Conservation (phyloP, 2,797 vertebrate species). For the Gymnoscopelus braueri region DNA sequence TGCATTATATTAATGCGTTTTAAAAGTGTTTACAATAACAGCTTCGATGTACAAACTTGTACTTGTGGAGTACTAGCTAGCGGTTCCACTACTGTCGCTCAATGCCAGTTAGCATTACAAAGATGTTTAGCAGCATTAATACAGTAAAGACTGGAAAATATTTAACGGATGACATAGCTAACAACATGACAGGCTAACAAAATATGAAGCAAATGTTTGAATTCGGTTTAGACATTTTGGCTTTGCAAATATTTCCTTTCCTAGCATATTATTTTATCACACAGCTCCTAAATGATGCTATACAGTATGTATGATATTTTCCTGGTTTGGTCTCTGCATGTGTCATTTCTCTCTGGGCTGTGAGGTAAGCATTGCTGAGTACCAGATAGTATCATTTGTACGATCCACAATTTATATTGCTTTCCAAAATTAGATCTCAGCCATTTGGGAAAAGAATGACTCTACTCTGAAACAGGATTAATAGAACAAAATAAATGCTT, state of each 20-base stretch:
- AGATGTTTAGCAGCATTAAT: constrained; percentile 10
- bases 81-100: not conserved
- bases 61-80: constrained; percentile 20
- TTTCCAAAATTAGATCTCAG: too few species aligned
- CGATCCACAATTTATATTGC: too few species aligned
- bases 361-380: too few species aligned
- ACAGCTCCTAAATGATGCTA: too few species aligned
- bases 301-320: too few species aligned
- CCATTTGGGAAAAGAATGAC: too few species aligned
- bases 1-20: constrained; percentile 32
- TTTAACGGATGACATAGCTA: not conserved
- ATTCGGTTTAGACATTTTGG: constrained; percentile 10
- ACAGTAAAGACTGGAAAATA: not conserved
- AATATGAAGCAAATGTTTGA: constrained; percentile 9
- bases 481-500: too few species aligned
- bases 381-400: too few species aligned
- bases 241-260: too few species aligned
- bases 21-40: constrained; percentile 41
- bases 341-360: too few species aligned
- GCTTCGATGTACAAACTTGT: constrained; percentile 28
- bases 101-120: constrained; percentile 10
- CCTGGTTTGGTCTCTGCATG: too few species aligned
- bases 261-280: constrained; percentile 3
- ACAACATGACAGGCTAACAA: constrained; percentile 1
- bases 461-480: too few species aligned